Conservation (phyloP, 2,797 vertebrate species). For the Poeciliopsis infans region DNA sequence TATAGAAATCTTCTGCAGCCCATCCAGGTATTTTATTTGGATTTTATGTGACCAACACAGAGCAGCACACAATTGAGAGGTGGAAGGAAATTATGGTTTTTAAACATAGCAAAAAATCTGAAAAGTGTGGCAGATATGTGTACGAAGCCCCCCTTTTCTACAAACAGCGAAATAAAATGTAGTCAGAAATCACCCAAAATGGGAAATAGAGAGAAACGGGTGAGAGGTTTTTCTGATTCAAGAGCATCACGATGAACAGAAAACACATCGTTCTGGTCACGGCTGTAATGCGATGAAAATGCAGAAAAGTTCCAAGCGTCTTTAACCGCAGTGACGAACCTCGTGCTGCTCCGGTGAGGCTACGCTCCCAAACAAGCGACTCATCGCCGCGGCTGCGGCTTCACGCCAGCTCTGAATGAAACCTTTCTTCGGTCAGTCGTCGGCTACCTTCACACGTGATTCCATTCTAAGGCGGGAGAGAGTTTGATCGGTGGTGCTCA, state of each 20-base stretch:
- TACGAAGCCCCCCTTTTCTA: neutral
- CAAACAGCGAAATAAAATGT: neutral
- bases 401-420: neutral
- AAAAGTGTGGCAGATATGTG: neutral
- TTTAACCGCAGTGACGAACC: no score
- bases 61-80: neutral
- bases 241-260: neutral
- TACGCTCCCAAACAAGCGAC: neutral
- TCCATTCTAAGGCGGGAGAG: neutral
- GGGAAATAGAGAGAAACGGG: neutral
- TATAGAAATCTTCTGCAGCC: no score
- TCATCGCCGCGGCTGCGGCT: neutral
- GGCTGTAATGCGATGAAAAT: neutral
- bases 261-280: neutral
- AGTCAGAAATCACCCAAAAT: neutral
- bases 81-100: neutral
- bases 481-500: neutral
- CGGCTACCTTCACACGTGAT: constrained; percentile 1
- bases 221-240: neutral
- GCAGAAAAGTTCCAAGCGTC: neutral
- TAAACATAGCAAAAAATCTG: neutral
- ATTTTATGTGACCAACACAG: neutral
- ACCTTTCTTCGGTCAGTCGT: neutral
- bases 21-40: neutral
- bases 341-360: neutral